These are phyloP conservation scores for Aptenodytes forsteri DNA, from an alignment of 2,113 vertebrate species.

Conservation along the genomic window DNA sequence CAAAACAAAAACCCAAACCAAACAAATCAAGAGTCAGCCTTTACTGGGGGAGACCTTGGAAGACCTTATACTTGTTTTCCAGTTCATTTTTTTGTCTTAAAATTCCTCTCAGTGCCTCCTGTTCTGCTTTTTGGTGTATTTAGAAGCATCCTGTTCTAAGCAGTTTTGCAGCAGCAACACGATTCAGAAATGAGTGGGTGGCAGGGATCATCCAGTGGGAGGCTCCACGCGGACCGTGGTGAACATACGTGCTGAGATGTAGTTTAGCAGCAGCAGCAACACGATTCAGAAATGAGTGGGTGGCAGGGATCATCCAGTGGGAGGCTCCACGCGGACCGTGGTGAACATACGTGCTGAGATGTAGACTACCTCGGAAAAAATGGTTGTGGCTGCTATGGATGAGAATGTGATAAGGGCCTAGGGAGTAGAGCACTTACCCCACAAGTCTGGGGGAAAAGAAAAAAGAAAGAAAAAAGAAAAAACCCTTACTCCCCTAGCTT, in stretches of 20 bases:
- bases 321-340: background rate
- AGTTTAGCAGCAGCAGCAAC: background rate
- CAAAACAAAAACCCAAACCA: background rate
- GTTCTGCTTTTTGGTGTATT: background rate
- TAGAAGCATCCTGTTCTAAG: background rate
- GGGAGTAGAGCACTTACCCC: background rate
- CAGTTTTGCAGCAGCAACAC: background rate
- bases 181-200: background rate
- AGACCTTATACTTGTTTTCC: background rate
- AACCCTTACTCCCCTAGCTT: background rate
- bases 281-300: background rate
- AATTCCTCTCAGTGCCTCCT: background rate
- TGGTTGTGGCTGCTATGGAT: background rate
- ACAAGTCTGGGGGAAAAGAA: background rate
- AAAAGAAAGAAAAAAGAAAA: background rate
- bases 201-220: background rate
- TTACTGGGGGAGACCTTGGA: background rate
- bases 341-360: too few relatives aligned
- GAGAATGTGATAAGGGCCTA: background rate
- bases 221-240: background rate
- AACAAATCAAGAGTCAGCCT: background rate
- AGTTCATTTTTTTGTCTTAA: background rate
- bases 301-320: background rate
- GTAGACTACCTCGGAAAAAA: background rate
- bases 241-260: too few relatives aligned